These are phyloP conservation scores for Drosophila kanekoi DNA, from an alignment of 2,888 invertebrate species.

Conservation along the genomic window DNA sequence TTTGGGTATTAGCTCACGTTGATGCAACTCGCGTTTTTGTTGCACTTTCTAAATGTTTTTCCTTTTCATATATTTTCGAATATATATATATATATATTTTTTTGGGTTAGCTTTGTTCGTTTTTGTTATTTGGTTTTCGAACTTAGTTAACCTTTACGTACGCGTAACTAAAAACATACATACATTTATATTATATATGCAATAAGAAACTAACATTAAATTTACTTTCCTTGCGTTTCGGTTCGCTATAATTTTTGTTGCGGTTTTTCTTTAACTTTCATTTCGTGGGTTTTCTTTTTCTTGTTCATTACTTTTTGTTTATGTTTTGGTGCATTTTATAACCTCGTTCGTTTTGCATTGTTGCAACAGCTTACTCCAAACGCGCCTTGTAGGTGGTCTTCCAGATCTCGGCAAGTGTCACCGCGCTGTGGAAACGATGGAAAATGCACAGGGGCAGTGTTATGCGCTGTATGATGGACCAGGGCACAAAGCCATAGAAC, in stretches of 20 bases:
- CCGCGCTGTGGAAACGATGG: conserved; percentile 97
- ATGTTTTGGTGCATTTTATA: conserved; percentile 66
- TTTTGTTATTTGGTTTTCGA: conserved; percentile 43
- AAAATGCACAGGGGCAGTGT: conserved; percentile 97
- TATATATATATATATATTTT: neutral
- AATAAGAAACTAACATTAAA: conserved; percentile 74
- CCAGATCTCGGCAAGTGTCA: conserved; percentile 97
- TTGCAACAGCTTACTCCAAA: conserved; percentile 88
- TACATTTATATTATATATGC: conserved; percentile 56
- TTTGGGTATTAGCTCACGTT: conserved; percentile 45
- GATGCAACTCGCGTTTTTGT: conserved; percentile 27
- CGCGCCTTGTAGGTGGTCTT: conserved; percentile 97
- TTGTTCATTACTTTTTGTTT: conserved; percentile 18
- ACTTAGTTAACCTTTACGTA: conserved; percentile 69
- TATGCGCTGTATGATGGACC: conserved; percentile 96
- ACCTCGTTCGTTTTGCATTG: conserved; percentile 26
- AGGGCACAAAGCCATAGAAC: conserved; percentile 96
- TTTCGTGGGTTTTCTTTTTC: conserved; percentile 38
- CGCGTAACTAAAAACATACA: conserved; percentile 63
- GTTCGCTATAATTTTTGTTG: conserved; percentile 47
- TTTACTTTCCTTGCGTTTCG: conserved; percentile 51
- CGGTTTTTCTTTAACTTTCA: neutral
- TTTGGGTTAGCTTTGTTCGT: conserved; percentile 13
- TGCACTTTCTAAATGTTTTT: conserved; percentile 5
- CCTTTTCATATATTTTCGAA: conserved; percentile 12